Conservation (phyloP, 2,113 vertebrate genomes). For the Hippopotamus amphibius region DNA sequence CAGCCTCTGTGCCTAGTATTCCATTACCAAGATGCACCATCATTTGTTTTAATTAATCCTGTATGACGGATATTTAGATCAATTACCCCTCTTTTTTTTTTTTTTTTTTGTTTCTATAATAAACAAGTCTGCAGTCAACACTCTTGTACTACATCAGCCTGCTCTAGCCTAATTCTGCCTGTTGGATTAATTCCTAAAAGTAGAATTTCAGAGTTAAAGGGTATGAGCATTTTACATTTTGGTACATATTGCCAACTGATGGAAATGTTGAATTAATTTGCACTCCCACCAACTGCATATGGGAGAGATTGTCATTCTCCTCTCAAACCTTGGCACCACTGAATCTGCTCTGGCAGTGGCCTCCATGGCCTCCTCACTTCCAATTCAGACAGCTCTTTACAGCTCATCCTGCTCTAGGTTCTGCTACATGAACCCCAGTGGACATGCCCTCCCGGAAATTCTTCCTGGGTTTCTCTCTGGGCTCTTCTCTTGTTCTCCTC, state of each 20-base stretch:
- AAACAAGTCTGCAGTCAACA: conserved; percentile 51
- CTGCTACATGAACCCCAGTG: not conserved
- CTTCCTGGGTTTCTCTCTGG: not conserved
- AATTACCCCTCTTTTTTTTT: not conserved
- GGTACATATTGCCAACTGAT: not conserved
- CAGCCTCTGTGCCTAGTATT: not conserved
- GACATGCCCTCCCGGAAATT: not conserved
- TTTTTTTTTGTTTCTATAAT: not conserved
- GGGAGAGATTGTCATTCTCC: not conserved
- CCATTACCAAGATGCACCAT: not conserved
- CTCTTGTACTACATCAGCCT: not conserved
- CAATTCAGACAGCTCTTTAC: conserved; percentile 37
- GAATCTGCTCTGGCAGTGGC: not conserved
- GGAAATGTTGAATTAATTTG: conserved; percentile 54
- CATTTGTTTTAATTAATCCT: conserved; percentile 57
- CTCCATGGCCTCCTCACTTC: not conserved
- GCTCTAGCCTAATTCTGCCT: conserved; percentile 25
- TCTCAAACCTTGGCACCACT: not conserved
- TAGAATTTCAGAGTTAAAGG: conserved; percentile 58
- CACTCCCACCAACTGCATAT: not conserved
- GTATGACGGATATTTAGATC: not conserved
- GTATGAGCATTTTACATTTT: conserved; percentile 33
- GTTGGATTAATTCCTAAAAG: conserved; percentile 58
- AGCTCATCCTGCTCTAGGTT: not conserved
- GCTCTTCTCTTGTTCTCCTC: not conserved